phyloP scores from a whole-genome alignment of 2,797 vertebrate species.

The Aratinga solstitialis region DNA sequence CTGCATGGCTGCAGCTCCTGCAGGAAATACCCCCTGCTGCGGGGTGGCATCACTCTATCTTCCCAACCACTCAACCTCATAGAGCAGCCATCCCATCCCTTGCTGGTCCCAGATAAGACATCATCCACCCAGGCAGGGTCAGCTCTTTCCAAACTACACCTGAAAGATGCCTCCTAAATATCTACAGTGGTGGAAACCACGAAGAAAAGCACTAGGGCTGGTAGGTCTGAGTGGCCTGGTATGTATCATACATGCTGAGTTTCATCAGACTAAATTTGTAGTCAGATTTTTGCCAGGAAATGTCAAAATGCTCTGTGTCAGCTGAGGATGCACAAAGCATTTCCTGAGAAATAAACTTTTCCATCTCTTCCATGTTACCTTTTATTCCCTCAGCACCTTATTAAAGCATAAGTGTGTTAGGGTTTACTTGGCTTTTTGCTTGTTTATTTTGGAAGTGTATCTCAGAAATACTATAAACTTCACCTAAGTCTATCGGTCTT shows the following conservation, averaged over 20 bases:
- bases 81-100: not conserved
- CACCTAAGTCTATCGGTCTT: not conserved
- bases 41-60: not conserved
- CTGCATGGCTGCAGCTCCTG: not conserved
- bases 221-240: not conserved
- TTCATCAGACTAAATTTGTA: not conserved
- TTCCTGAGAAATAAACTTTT: not conserved
- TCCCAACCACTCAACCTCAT: not conserved
- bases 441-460: not conserved
- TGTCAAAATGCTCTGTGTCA: not conserved
- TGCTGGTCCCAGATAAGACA: not conserved
- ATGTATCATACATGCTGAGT: no score
- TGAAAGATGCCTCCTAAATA: not conserved
- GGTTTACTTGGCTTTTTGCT: not conserved
- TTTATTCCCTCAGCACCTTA: not conserved
- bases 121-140: not conserved
- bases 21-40: not conserved
- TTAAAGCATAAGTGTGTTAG: not conserved
- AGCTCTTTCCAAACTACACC: not conserved
- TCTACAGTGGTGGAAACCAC: not conserved
- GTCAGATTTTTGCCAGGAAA: not conserved
- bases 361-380: not conserved
- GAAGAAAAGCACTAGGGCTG: not conserved
- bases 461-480: not conserved
- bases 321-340: not conserved